A percentile compares a stretch with the other conserved stretches of the same genome.
These are phyloP conservation scores for Pogonus chalceus DNA, from an alignment of 1,140 invertebrate genomes.

Conservation along the genomic window DNA sequence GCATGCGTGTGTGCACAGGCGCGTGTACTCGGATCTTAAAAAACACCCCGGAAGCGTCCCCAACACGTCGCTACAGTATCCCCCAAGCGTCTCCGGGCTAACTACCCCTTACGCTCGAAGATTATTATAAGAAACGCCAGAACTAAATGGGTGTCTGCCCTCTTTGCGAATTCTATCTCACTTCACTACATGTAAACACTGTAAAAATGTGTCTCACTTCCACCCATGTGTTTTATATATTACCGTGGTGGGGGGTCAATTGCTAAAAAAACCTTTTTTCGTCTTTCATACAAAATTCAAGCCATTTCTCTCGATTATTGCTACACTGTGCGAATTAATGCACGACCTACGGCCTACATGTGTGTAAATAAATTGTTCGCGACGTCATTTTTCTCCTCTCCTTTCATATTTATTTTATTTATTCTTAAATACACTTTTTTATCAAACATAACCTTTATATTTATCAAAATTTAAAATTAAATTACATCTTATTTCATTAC, in stretches of 20 bases:
- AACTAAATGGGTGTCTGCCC: slow-evolving; percentile 28
- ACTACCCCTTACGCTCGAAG: slow-evolving; percentile 28
- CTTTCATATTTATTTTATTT: no score
- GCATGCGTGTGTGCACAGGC: neutral
- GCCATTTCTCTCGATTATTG: slow-evolving; percentile 38
- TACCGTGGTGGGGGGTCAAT: slow-evolving; percentile 25
- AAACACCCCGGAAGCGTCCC: slow-evolving; percentile 20
- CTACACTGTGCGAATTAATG: slow-evolving; percentile 18
- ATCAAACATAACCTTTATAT: no score
- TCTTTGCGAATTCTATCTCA: neutral
- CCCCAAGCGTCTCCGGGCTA: slow-evolving; percentile 19
- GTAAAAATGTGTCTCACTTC: slow-evolving; percentile 9
- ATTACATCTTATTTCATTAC: no score
- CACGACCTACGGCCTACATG: slow-evolving; percentile 18
- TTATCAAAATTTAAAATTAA: no score
- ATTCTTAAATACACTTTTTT: no score
- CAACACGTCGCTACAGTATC: neutral
- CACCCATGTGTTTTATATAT: slow-evolving; percentile 24
- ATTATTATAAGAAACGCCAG: slow-evolving; percentile 31
- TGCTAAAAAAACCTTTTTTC: slow-evolving; percentile 30
- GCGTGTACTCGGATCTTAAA: slow-evolving; percentile 15
- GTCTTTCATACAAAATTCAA: slow-evolving; percentile 36
- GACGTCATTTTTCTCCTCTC: no score
- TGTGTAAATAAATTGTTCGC: neutral
- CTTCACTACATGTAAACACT: neutral